These are phyloP conservation scores for Karalla daura DNA, from an alignment of 2,797 vertebrate species.

Conservation along the genomic window DNA sequence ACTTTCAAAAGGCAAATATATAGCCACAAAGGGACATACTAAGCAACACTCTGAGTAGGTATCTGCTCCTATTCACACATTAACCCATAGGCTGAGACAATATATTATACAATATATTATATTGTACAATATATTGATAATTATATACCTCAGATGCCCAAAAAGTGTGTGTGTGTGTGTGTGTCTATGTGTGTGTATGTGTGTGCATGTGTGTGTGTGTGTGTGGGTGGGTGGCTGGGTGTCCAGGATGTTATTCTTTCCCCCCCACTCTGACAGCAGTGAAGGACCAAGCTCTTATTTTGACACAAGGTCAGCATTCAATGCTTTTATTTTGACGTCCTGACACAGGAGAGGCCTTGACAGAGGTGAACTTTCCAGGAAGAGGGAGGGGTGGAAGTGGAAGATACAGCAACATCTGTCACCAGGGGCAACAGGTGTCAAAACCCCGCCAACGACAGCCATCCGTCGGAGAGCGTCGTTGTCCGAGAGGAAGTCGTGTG, in stretches of 20 bases:
- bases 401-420: conserved; percentile 27
- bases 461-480: background rate
- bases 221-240: background rate
- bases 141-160: no score
- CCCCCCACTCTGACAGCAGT: conserved; percentile 34
- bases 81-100: no score
- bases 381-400: conserved; percentile 3
- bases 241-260: conserved; percentile 45
- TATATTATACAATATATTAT: no score
- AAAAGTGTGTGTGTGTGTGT: no score
- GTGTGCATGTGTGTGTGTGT: background rate
- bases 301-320: conserved; percentile 33
- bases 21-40: no score
- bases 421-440: conserved; percentile 1
- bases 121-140: no score
- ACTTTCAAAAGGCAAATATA: no score
- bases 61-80: no score
- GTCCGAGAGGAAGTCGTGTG: conserved; percentile 27
- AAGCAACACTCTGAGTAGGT: no score
- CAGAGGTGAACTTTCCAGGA: conserved; percentile 36
- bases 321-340: conserved; percentile 58
- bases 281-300: conserved; percentile 48
- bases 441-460: background rate
- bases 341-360: conserved; percentile 42
- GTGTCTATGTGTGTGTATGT: no score